Percentiles rank a stretch among this genome's conserved stretches.
Conservation (phyloP, 2,113 vertebrate genomes). For the Aramus guarauna region DNA sequence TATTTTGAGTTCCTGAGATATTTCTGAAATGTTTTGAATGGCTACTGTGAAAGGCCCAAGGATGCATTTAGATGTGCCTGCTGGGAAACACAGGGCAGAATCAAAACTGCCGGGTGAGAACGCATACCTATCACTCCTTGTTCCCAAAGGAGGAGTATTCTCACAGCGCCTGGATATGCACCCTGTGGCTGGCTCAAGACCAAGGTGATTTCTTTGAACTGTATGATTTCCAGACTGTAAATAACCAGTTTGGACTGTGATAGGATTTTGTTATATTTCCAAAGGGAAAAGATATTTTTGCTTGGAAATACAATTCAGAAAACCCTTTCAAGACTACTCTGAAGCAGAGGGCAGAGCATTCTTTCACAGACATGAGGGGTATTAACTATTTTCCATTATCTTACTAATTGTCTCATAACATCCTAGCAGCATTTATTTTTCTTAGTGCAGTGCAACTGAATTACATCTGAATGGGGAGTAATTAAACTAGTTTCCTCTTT, state of each 20-base stretch:
- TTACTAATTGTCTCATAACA: constrained; percentile 48
- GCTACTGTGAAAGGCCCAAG: not conserved
- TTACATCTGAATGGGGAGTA: constrained; percentile 43
- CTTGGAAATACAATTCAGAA: not conserved
- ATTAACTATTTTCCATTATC: constrained; percentile 54
- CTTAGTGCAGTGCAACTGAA: constrained; percentile 24
- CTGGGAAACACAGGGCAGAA: not conserved
- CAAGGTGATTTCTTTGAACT: not conserved
- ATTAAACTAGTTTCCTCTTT: constrained; percentile 41
- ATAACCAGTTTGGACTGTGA: not conserved
- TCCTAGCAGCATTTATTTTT: constrained; percentile 40
- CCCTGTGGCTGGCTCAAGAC: not conserved
- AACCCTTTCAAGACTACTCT: not conserved
- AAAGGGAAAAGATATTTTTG: not conserved
- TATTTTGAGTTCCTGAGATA: not conserved
- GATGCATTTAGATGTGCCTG: not conserved
- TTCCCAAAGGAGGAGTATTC: not conserved
- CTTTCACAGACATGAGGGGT: not conserved
- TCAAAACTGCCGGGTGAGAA: not conserved
- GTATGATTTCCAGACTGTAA: not conserved
- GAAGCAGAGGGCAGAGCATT: not conserved
- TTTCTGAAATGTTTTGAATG: not conserved
- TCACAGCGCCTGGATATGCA: not conserved
- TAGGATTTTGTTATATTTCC: not conserved
- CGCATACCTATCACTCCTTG: not conserved